Evolutionary conservation across 2,888 invertebrate genomes (phyloP).

Genomic region (Cosmorhoe ocellata): DNA sequence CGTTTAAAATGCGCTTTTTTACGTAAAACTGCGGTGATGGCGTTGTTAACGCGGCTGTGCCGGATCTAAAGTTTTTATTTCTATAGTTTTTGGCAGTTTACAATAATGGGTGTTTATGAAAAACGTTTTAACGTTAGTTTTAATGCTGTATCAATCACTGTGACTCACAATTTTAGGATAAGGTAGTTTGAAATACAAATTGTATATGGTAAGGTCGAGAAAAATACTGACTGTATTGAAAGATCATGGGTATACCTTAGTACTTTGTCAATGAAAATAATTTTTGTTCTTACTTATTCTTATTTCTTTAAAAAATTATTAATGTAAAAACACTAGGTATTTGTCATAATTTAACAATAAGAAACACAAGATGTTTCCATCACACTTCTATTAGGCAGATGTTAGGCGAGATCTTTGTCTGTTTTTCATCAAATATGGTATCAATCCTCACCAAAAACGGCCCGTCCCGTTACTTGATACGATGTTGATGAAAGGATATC

Average conservation of each 20-base stretch:
- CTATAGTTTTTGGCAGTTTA: conserved; percentile 13
- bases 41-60: conserved; percentile 22
- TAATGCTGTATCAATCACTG: too few species aligned
- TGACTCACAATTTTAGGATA: too few species aligned
- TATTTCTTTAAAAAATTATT: too few species aligned
- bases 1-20: conserved; percentile 25
- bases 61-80: conserved; percentile 16
- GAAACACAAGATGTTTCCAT: background rate
- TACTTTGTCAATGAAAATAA: too few species aligned
- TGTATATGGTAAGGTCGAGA: too few species aligned
- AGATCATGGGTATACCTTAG: too few species aligned
- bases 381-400: background rate
- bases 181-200: too few species aligned
- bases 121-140: too few species aligned
- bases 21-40: conserved; percentile 23
- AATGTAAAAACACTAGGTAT: too few species aligned
- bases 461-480: conserved; percentile 54
- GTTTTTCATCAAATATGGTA: conserved; percentile 45
- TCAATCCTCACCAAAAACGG: conserved; percentile 49
- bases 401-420: conserved; percentile 16
- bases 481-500: conserved; percentile 58
- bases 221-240: too few species aligned
- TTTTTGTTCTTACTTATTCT: too few species aligned
- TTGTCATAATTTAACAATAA: too few species aligned
- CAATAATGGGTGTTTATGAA: background rate